phyloP scores from a whole-genome alignment of 2,113 vertebrate species.

The Ceyx melanurus region DNA sequence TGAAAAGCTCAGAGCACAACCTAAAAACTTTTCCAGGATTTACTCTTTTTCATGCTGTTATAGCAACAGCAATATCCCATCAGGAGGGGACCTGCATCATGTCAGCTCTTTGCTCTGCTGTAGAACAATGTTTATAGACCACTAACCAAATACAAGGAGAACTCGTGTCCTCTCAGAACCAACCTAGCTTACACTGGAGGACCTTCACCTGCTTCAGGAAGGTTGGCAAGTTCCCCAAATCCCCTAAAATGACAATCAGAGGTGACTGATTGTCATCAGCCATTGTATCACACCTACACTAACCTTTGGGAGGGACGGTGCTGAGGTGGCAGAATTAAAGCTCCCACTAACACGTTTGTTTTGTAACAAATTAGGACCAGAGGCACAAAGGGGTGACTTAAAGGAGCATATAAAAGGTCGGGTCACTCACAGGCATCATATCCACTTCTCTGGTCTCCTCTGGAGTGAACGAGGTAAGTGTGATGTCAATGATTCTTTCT shows the following conservation, averaged over 20 bases:
- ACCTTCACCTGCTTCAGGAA: neutral
- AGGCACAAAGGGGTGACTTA: neutral
- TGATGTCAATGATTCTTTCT: neutral
- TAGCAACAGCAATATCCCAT: neutral
- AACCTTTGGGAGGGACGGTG: slow-evolving; percentile 1
- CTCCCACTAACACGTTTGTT: neutral
- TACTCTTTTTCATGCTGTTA: neutral
- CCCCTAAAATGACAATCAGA: neutral
- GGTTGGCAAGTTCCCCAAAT: neutral
- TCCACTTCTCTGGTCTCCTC: neutral
- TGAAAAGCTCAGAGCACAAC: neutral
- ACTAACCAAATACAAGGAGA: neutral
- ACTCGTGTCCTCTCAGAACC: neutral
- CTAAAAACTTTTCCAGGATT: neutral
- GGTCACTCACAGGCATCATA: neutral
- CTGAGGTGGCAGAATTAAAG: neutral
- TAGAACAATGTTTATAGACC: neutral
- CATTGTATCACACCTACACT: neutral
- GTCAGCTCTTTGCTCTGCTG: neutral
- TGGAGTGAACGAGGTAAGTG: neutral
- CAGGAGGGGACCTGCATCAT: neutral
- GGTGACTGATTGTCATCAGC: neutral
- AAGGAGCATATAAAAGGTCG: neutral
- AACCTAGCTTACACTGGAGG: too few species aligned
- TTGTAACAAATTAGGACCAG: neutral